Base-by-base conservation (phyloP, 2,888 invertebrate genomes). In the Acanthosepion lycidas region DNA sequence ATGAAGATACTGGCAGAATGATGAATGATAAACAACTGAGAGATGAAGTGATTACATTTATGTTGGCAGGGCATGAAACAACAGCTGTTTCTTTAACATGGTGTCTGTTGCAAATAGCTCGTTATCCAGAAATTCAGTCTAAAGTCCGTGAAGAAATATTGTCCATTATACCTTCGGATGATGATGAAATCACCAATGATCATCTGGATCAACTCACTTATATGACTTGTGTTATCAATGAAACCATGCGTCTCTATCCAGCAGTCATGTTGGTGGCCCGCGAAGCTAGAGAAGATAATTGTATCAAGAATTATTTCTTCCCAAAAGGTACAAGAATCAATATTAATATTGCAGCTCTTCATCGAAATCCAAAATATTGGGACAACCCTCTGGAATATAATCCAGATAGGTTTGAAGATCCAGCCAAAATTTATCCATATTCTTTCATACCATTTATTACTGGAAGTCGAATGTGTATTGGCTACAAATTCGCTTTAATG, bases 21-120 rank as follows among this genome's bases (percentile, higher is more conserved):
- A 94, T 97, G 91, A 95, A 95, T 4, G 96, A 96, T 91, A 94
- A 96, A 18, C 95, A 96, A 12, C 95, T 97, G 93, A 95, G 96
- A 94, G 96, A 96, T 53, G 96, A 97, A 91, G 96, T 97, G 55
- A 95, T 96, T 78, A 97, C 96, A 1, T 95, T 97, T 94, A 95
- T 97, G 94, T 95, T 96, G 93, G 97, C 97, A 93, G 97, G 97
- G 15, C 96, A 96, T 96, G 97, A 97, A 96, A 97, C 97, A 9
- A 97, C 96, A 26, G 96, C 96, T 94, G 96, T 95, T 48, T 95
- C 95, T 2, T 95, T 97, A 95, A 96, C 96, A 0, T 97, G 97
- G 97, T 95, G 95, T 9, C 95, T 97, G 93, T 95, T 96, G 51
- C 95, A 96, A 94, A 95, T 97, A 92, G 96, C 97, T 42, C 95